Conservation (phyloP, 2,797 vertebrate species). For the Rhinatrema bivittatum region DNA sequence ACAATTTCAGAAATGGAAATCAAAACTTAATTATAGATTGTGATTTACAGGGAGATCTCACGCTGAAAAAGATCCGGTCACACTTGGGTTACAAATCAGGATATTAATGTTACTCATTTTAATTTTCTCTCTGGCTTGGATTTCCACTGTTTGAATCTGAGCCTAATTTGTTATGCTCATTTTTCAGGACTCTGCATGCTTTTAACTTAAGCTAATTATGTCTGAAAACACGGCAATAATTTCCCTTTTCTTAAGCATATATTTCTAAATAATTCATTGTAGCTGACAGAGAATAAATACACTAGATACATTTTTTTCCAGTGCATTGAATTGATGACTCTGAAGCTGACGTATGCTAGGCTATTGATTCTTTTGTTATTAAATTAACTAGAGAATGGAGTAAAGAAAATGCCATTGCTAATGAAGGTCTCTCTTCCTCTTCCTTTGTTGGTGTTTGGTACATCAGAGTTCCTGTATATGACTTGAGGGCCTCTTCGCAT, state of each 20-base stretch:
- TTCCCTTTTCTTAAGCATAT: constrained; percentile 23
- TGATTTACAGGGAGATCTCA: constrained; percentile 31
- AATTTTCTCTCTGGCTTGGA: constrained; percentile 35
- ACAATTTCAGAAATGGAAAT: constrained; percentile 16
- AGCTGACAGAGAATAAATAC: constrained; percentile 21
- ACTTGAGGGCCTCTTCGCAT: too few relatives aligned
- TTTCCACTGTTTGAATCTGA: constrained; percentile 39
- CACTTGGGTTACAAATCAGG: constrained; percentile 25
- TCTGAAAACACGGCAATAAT: constrained; percentile 31
- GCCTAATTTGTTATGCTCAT: constrained; percentile 35
- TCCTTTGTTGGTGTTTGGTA: too few relatives aligned
- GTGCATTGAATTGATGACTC: too few relatives aligned
- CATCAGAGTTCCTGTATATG: too few relatives aligned
- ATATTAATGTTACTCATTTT: constrained; percentile 37
- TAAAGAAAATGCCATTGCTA: too few relatives aligned
- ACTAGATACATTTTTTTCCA: constrained; percentile 35
- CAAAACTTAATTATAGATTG: constrained; percentile 33
- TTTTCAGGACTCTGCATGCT: constrained; percentile 42
- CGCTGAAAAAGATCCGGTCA: constrained; percentile 35
- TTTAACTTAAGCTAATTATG: constrained; percentile 45
- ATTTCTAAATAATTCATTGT: constrained; percentile 33
- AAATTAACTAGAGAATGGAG: too few relatives aligned
- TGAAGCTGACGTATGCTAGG: too few relatives aligned
- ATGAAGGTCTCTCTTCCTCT: too few relatives aligned
- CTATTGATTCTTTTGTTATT: too few relatives aligned